These are phyloP conservation scores for Caenorhabditis brenneri DNA, from an alignment of 1,140 invertebrate species.

Conservation along the genomic window DNA sequence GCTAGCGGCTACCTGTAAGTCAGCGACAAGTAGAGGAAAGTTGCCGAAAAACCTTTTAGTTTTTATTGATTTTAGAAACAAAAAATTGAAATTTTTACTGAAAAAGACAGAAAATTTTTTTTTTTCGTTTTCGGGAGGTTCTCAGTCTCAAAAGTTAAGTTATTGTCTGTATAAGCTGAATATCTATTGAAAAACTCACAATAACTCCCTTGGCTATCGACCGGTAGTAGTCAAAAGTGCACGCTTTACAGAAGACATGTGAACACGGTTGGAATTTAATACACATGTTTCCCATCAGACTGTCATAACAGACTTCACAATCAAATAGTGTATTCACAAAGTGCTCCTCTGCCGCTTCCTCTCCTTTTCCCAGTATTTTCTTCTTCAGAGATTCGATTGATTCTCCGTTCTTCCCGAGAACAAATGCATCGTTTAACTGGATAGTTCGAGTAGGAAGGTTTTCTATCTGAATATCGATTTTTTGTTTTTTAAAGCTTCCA, in stretches of 20 bases:
- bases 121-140: no score
- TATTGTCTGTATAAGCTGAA: no score
- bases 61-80: no score
- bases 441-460: neutral
- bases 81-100: no score
- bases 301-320: neutral
- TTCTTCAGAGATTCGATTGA: constrained; percentile 3
- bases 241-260: constrained; percentile 12
- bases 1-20: no score
- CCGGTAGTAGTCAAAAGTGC: constrained; percentile 6
- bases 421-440: neutral
- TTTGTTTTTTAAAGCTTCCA: neutral
- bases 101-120: no score
- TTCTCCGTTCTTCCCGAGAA: neutral
- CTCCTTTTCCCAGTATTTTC: constrained; percentile 11
- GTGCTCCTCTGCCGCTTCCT: constrained; percentile 10
- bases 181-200: no score
- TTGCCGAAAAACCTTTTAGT: no score
- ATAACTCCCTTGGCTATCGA: neutral
- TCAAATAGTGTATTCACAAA: neutral
- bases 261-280: constrained; percentile 15
- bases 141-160: no score
- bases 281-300: neutral
- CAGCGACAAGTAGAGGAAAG: no score
- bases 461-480: constrained; percentile 16